Evolutionary conservation across 2,113 vertebrate species (phyloP).

Genomic region (Taurulus bubalis): DNA sequence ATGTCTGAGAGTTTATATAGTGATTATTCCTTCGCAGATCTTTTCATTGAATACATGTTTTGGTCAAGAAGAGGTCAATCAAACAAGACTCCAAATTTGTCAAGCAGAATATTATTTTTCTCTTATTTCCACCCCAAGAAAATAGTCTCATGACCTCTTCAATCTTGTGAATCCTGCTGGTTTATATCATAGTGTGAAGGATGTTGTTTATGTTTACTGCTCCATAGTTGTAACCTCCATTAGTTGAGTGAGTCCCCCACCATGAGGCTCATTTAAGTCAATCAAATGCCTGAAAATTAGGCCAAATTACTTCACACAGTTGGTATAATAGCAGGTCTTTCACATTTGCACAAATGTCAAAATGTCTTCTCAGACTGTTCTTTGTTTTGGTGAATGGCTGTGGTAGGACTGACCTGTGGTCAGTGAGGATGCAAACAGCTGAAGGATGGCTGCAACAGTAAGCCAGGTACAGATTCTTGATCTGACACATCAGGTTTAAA

Average conservation of each 20-base stretch:
- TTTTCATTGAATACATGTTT: neutral
- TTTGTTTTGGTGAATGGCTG: neutral
- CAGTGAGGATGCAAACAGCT: conserved; percentile 93
- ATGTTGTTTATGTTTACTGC: neutral
- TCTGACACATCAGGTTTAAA: conserved; percentile 91
- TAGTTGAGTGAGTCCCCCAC: neutral
- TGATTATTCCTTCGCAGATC: neutral
- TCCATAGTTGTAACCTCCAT: neutral
- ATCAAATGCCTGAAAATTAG: neutral
- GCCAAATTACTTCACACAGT: neutral
- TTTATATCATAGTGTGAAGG: neutral
- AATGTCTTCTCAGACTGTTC: neutral
- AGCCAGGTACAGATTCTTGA: conserved; percentile 90
- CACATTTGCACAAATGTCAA: neutral
- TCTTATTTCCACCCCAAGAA: neutral
- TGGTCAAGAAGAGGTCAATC: no score
- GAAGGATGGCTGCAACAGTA: conserved; percentile 96
- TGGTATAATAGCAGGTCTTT: neutral
- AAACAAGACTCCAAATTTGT: neutral
- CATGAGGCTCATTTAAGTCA: neutral
- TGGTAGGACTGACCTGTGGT: conserved; percentile 88
- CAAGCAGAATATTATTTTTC: neutral
- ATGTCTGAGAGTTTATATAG: neutral
- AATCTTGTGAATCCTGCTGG: neutral
- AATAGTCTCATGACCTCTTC: neutral